Evolutionary conservation across 2,113 vertebrate species (phyloP).

Genomic region (Calyptommatus sinebrachiatus): DNA sequence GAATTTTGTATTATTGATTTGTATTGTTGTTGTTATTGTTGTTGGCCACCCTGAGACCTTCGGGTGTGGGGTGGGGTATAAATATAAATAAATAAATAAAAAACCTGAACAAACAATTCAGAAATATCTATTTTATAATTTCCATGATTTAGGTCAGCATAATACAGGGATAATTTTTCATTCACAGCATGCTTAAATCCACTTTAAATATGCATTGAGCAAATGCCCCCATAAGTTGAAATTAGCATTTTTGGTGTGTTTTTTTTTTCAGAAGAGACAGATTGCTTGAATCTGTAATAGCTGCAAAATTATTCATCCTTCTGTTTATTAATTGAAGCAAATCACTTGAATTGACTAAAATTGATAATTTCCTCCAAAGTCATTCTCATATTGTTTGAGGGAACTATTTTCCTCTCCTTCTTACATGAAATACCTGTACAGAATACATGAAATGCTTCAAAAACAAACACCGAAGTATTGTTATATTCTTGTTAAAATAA

Average conservation of each 20-base stretch:
- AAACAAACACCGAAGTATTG: background rate
- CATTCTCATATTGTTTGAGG: background rate
- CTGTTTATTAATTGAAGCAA: slow-evolving; percentile 7
- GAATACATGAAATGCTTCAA: background rate
- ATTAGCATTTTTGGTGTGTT: slow-evolving; percentile 13
- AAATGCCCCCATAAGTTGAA: slow-evolving; percentile 9
- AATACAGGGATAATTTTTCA: background rate
- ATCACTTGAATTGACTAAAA: slow-evolving; percentile 7
- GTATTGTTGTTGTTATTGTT: too few relatives aligned
- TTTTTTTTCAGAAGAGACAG: slow-evolving; percentile 10
- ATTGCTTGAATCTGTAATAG: slow-evolving; percentile 16
- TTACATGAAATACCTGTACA: background rate
- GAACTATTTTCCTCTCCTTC: background rate
- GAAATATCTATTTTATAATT: background rate
- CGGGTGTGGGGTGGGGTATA: too few relatives aligned
- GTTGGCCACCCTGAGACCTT: too few relatives aligned
- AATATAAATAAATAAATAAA: too few relatives aligned
- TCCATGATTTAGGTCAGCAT: slow-evolving; percentile 11
- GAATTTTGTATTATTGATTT: too few relatives aligned
- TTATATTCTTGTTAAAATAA: slow-evolving; percentile 1
- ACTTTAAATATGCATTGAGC: slow-evolving; percentile 8
- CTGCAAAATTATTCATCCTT: slow-evolving; percentile 5
- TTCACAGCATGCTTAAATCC: slow-evolving; percentile 13
- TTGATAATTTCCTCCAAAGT: slow-evolving; percentile 22
- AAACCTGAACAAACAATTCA: slow-evolving; percentile 2